Conservation (phyloP, 2,888 invertebrate species). For the Cyclophora punctaria region DNA sequence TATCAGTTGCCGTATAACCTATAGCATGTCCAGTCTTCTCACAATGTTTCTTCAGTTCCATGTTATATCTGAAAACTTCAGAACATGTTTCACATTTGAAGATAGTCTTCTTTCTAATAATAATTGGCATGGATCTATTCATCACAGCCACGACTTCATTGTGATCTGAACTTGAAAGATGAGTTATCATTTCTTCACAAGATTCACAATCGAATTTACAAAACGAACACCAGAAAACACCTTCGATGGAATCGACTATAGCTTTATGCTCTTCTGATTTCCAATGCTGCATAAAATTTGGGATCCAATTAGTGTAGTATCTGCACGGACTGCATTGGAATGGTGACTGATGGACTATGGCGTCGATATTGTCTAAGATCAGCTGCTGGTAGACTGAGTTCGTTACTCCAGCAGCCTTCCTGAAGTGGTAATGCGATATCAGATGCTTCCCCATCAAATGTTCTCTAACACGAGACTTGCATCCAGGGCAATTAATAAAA, state of each 20-base stretch:
- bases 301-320: constrained; percentile 87
- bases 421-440: constrained; percentile 89
- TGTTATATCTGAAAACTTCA: constrained; percentile 82
- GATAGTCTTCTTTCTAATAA: constrained; percentile 79
- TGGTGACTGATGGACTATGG: constrained; percentile 86
- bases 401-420: constrained; percentile 78
- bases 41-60: constrained; percentile 80
- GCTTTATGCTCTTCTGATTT: constrained; percentile 76
- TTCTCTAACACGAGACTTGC: constrained; percentile 79
- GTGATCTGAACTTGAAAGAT: constrained; percentile 80
- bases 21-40: constrained; percentile 65
- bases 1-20: constrained; percentile 74
- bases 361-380: constrained; percentile 84
- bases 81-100: constrained; percentile 80
- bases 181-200: constrained; percentile 79
- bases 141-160: constrained; percentile 83
- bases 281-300: constrained; percentile 84
- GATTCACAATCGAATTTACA: constrained; percentile 81
- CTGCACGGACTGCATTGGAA: constrained; percentile 90
- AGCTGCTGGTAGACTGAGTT: constrained; percentile 75
- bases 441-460: constrained; percentile 88
- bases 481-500: constrained; percentile 81
- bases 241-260: constrained; percentile 65
- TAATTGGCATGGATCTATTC: constrained; percentile 86
- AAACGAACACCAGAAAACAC: constrained; percentile 82